Evolutionary conservation across 2,113 vertebrate genomes (phyloP), one percentile per base, ranked within the genome.

Genomic region (Uria aalge): DNA sequence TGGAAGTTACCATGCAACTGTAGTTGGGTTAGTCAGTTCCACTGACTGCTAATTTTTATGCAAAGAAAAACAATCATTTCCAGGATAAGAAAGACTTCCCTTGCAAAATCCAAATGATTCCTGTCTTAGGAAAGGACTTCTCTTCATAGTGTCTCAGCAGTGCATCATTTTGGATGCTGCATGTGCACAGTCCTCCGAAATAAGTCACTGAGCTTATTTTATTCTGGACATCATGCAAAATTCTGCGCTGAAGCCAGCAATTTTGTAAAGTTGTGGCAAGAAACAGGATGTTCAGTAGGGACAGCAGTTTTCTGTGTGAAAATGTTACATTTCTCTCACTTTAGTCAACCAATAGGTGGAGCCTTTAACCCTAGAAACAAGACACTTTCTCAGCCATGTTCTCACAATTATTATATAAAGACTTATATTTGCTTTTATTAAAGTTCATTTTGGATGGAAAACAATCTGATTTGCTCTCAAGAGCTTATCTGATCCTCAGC

Each of bases 271-370:
- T 69, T 77, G 56, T 79, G 68, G n/a, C 40, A 88, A 92, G 60
- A 80, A 66, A 62, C 48, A 30, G 67, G 63, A 62, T 48, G 50
- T 40, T 90, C 45, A 41, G 34, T 32, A 48, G 11, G 36, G 73
- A 60, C 43, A 85, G 66, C 43, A 45, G 19, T 75, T 92, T 82
- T 77, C 69, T 40, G 2, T 26, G 62, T 73, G 55, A 85, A 94
- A 94, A 78, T 40, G 5, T 50, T 83, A 52, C 26, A 68, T 79
- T 95, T 92, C 80, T 90, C 45, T 71, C 32, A 47, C 94, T 92
- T 94, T 68, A 85, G 84, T 56, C 85, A 91, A 71, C 95, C 97
- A 94, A 96, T 91, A 97, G 97, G 81, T 97, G 97, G 97, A 97
- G 97, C 97, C 92, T 97, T 95, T 91, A 96, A 90, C 45, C 78